These are phyloP conservation scores for Mirza zaza DNA, from an alignment of 2,113 vertebrate species.

Conservation along the genomic window DNA sequence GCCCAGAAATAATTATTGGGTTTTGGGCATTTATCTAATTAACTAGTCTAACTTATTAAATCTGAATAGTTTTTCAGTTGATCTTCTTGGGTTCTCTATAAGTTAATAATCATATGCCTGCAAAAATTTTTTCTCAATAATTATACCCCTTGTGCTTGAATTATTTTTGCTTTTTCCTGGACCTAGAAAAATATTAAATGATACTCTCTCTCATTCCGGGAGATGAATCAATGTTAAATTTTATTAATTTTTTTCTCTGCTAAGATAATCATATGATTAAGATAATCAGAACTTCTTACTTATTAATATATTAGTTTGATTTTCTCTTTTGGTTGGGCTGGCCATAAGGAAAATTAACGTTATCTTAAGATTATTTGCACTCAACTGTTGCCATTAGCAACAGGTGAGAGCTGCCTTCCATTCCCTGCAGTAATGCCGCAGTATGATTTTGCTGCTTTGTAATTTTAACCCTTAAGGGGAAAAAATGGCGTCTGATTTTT, in stretches of 20 bases:
- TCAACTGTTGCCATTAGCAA: conserved; percentile 34
- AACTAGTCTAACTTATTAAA: neutral
- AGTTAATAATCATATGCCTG: neutral
- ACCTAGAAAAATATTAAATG: conserved; percentile 31
- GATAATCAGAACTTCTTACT: neutral
- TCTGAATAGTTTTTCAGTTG: neutral
- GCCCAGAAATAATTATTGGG: conserved; percentile 13
- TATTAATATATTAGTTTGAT: neutral
- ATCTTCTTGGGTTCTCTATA: conserved; percentile 2
- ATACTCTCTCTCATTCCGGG: neutral
- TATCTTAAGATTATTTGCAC: neutral
- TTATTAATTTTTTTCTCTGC: neutral
- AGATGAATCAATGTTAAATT: conserved; percentile 27
- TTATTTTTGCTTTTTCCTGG: conserved; percentile 40
- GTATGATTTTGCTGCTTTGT: neutral
- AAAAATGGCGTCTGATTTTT: neutral
- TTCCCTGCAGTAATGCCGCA: neutral
- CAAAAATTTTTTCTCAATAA: neutral
- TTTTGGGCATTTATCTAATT: conserved; percentile 11
- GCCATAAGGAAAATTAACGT: neutral
- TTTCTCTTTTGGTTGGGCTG: neutral
- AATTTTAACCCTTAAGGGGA: conserved; percentile 51
- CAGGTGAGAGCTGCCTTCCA: conserved; percentile 21
- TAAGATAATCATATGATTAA: conserved; percentile 18
- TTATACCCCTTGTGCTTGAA: neutral